Base-by-base conservation (phyloP, 1,140 invertebrate genomes). In the Globodera ellingtonae region DNA sequence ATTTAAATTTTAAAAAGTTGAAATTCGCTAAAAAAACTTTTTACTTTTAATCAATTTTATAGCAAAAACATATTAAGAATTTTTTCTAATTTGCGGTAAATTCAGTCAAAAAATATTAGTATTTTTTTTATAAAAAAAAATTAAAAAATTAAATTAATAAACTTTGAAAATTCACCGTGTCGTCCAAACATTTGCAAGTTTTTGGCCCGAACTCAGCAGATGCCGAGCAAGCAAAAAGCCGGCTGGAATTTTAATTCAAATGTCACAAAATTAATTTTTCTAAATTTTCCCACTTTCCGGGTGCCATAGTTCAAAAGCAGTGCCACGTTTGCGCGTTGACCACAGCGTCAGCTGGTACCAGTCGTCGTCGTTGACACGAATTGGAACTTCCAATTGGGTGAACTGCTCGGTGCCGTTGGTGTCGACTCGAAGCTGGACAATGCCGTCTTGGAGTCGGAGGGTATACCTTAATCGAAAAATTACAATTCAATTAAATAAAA, bases 301-400 rank as follows among this genome's bases (percentile, higher is more conserved):
- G 13, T 79, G 75, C 15, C 69, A 50, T 21, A 79, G 52, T 65
- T 79, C 0, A 94, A 94, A 91, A 95, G 94, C 6, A 93, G 93
- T 73, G 92, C 91, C 74, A 7, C 73, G 69, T 62, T 72, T 67
- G 9, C 73, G 76, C 50, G 76, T 84, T 15, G 78, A 82, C 59
- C 83, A 76, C 15, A 73, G 50, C 48, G 0, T 67, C 21, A 85
- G n/a, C 15, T 21, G 71, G 73, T 85, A 86, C 85, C 85, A 85
- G 24, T 81, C 71, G 5, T 75, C 84, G 62, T 85, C 84, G 62
- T 84, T 85, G 65, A 85, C 66, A 66, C 35, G 52, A 9, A 83
- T 8, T 18, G 78, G 65, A 18, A 85, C 47, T 24, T 24, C 65
- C n/a, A 35, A 62, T 52, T 77, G 8, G 24, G 35, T 65, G 48